Base-by-base conservation (phyloP, 2,113 vertebrate species). In the Syngnathus floridae region DNA sequence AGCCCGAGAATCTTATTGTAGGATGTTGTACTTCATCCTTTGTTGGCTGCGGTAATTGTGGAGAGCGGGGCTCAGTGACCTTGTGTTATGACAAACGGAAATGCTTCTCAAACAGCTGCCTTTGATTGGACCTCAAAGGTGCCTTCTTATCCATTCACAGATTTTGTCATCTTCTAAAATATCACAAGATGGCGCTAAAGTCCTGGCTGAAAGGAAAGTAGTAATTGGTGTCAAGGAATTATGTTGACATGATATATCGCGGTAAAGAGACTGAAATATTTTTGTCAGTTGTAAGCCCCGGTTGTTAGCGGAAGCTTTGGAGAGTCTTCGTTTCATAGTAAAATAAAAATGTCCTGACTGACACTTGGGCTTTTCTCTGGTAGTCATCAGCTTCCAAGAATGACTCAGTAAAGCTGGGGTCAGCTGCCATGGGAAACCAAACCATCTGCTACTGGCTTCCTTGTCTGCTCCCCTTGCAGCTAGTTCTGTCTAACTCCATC, bases 61-160 rank as follows among this genome's bases (percentile, higher is more conserved):
- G 43, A 17, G 43, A 5, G 43, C 4, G 26, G 52, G 52, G 11
- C 74, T 76, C 64, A 16, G 66, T 83, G 75, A 81, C 83, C 79
- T 79, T 78, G 74, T 35, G 66, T 67, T 66, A 69, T 72, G 81
- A 76, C 76, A 77, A 66, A 76, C 73, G 73, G 67, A 71, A 73
- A 69, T 78, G 73, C 72, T 83, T 74, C 76, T 86, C 75, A 82
- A 83, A 78, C 3, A 76, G 65, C 72, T 66, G 69, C 38, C 73
- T 77, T 76, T 78, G 76, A 82, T 82, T 81, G 66, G 58, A 45
- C 71, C 52, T 67, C 70, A 67, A 66, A 73, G 74, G 83, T 64
- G 62, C 70, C 65, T 82, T 71, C 69, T 58, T 67, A 76, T 72
- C 71, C 26, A 31, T 31, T 31, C 26, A 31, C 26, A 31, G 26